Base-by-base conservation (phyloP, 2,888 invertebrate genomes). In the Chromoteleia sp. region DNA sequence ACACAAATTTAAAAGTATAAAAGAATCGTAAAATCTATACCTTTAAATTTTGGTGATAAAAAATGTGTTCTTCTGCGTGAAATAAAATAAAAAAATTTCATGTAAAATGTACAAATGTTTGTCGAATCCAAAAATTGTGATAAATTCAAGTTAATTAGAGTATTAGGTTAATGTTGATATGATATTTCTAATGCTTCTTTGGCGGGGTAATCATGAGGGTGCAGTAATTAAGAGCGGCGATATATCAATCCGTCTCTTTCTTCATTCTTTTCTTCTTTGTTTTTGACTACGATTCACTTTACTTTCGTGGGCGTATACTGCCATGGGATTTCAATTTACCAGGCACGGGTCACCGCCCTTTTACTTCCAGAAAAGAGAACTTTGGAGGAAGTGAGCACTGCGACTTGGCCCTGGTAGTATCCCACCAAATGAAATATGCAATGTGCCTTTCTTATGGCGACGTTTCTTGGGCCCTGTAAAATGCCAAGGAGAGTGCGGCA, bases 371-470 rank as follows among this genome's bases (percentile, higher is more conserved):
- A 80, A 83, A 83, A 83, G 77, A 67, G 75, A 41, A 71, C 41
- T 65, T 59, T 58, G 59, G 41, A 77, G 67, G 77, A 67, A 59
- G 79, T 75, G 43, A 50, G 80, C 79, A 29, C 54, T 75, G 54
- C 61, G 77, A 80, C 43, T 68, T 39, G 63, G 50, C 36, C 56
- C 17, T 33, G 63, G 29, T 30, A 41, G 59, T 70, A 61, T 78
- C 58, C 52, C 68, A 59, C 71, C 77, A 73, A 83, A 87, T 88
- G 87, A 88, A 88, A 87, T 88, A 88, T 88, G 87, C 87, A 87
- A 85, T 75, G 78, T 75, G 81, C 82, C 84, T 83, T 83, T 84
- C 82, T 84, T 76, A 81, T 78, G 68, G 67, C 70, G 45, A 63
- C 56, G 74, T 68, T 81, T 81, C 83, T 75, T 79, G 75, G 70